Conservation (phyloP, 1,140 invertebrate species). For the Aphaenogaster rudis region DNA sequence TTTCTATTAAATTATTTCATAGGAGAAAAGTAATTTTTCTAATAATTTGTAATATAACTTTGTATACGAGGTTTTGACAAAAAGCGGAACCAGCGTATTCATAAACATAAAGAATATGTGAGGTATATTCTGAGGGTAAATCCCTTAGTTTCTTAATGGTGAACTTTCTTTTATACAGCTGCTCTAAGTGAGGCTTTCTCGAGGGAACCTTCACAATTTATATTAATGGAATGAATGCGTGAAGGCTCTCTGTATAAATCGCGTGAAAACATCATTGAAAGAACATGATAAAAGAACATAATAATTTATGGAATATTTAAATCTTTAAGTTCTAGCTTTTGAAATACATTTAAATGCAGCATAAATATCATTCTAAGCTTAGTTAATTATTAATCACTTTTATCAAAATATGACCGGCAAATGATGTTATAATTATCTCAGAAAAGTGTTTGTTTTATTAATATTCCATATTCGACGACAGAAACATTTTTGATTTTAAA, state of each 20-base stretch:
- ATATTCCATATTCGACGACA: neutral
- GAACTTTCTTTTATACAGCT: constrained; percentile 60
- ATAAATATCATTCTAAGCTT: neutral
- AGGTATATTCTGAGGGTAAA: constrained; percentile 46
- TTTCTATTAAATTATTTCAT: neutral
- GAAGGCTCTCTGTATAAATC: constrained; percentile 39
- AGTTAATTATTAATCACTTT: neutral
- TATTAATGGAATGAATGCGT: constrained; percentile 70
- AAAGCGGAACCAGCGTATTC: neutral
- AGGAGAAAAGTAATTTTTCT: neutral
- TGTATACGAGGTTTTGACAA: neutral
- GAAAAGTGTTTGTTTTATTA: neutral
- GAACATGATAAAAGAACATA: neutral
- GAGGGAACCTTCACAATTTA: constrained; percentile 62
- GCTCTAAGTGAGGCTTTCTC: constrained; percentile 56
- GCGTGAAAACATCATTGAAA: constrained; percentile 32
- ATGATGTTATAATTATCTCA: neutral
- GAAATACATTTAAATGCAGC: neutral
- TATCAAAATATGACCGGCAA: neutral
- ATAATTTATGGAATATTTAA: constrained; percentile 31
- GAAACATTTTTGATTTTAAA: neutral
- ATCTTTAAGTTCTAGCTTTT: neutral
- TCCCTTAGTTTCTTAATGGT: constrained; percentile 65
- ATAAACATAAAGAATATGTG: constrained; percentile 46
- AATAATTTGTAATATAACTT: constrained; percentile 3